phyloP scores from a whole-genome alignment of 2,888 invertebrate species.

The Gymnoscelis rufifasciata region DNA sequence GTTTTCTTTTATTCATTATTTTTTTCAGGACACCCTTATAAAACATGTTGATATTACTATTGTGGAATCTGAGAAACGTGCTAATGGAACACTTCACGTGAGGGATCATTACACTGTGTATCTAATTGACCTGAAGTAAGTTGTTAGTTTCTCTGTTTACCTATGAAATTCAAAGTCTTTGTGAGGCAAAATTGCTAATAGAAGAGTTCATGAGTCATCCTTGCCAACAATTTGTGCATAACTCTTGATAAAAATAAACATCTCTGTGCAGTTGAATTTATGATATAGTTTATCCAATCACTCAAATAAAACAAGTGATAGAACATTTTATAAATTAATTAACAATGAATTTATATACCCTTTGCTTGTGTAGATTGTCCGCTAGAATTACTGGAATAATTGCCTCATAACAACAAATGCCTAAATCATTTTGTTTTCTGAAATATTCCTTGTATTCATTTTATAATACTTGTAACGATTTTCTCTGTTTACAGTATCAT shows the following conservation, averaged over 20 bases:
- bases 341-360: not conserved
- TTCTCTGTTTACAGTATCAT: too few species aligned
- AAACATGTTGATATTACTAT: constrained; percentile 87
- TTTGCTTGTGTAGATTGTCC: too few species aligned
- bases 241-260: too few species aligned
- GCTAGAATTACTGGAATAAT: too few species aligned
- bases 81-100: constrained; percentile 85
- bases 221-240: not conserved
- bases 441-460: too few species aligned
- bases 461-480: too few species aligned
- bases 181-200: constrained; percentile 35
- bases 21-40: constrained; percentile 81
- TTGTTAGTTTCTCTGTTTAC: constrained; percentile 43
- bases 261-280: too few species aligned
- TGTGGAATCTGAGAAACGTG: constrained; percentile 87
- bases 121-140: constrained; percentile 88
- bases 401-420: not conserved
- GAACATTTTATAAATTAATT: too few species aligned
- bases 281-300: too few species aligned
- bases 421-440: not conserved
- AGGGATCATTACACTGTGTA: constrained; percentile 88
- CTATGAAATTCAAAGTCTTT: constrained; percentile 38
- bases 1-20: constrained; percentile 10
- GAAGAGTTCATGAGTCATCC: constrained; percentile 3
- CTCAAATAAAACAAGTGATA: too few species aligned